Percentiles rank a stretch among this genome's conserved stretches.
phyloP scores from a whole-genome alignment of 2,113 vertebrate species.

The Recurvirostra avosetta region DNA sequence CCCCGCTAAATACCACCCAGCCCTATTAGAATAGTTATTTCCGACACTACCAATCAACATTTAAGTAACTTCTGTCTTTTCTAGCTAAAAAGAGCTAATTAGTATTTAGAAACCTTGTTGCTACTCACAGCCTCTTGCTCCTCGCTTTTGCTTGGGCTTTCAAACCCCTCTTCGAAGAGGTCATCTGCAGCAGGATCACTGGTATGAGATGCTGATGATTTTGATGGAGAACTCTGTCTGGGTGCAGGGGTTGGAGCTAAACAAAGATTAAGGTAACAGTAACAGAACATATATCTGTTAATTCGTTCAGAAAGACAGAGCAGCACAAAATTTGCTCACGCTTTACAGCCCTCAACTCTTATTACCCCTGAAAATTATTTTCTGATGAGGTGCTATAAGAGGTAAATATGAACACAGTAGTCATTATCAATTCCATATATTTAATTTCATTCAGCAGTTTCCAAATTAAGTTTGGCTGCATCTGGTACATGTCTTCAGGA shows the following conservation, averaged over 20 bases:
- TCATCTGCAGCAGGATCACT: constrained; percentile 91
- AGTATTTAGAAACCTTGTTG: not conserved
- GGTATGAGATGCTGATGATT: constrained; percentile 91
- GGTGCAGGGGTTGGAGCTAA: constrained; percentile 94
- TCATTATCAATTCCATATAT: not conserved
- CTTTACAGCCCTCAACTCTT: not conserved
- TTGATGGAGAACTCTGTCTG: constrained; percentile 92
- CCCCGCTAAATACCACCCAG: not conserved
- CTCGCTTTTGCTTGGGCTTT: constrained; percentile 94
- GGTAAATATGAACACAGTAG: not conserved
- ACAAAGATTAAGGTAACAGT: constrained; percentile 28
- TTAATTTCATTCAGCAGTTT: not conserved
- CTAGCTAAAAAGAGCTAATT: not conserved
- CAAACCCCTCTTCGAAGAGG: constrained; percentile 93
- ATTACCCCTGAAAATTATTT: not conserved
- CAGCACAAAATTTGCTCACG: not conserved
- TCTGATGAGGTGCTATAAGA: not conserved
- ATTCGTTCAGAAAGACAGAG: not conserved
- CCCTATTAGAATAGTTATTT: not conserved
- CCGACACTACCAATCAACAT: not conserved
- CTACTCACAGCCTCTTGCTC: constrained; percentile 94
- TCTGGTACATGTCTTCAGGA: not conserved
- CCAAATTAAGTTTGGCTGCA: not conserved
- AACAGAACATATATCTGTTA: not conserved
- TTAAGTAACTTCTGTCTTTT: not conserved